phyloP scores from a whole-genome alignment of 2,113 vertebrate species.

The Anoura caudifer region DNA sequence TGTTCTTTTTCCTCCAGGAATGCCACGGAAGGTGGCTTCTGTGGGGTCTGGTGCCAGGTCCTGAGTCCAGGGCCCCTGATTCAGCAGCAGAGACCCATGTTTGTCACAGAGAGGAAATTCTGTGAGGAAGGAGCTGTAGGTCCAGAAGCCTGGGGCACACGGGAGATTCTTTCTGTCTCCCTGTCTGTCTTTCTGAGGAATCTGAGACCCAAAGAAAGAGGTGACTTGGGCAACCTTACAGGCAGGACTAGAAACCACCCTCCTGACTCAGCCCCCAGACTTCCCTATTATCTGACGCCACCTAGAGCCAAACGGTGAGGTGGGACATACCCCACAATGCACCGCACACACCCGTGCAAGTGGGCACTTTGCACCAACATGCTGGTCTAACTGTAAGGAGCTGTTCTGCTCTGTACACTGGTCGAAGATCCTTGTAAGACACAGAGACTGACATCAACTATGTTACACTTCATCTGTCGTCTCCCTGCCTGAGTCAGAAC shows the following conservation, averaged over 20 bases:
- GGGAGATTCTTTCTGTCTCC: not conserved
- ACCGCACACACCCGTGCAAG: rapidly evolving
- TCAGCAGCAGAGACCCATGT: not conserved
- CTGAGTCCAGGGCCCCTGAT: not conserved
- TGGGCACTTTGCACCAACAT: too few species aligned
- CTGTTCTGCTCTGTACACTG: not conserved
- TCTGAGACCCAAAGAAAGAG: not conserved
- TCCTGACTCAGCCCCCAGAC: not conserved
- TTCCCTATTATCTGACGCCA: not conserved
- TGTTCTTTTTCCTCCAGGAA: not conserved
- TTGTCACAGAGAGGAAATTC: too few species aligned
- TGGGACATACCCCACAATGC: too few species aligned
- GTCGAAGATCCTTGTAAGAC: not conserved
- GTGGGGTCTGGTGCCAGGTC: not conserved
- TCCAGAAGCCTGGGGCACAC: not conserved
- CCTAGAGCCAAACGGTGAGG: not conserved
- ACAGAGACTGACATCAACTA: rapidly evolving
- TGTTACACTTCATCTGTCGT: too few species aligned
- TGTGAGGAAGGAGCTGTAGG: not conserved
- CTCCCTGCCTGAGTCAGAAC: not conserved
- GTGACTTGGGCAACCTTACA: not conserved
- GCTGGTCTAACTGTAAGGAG: too few species aligned
- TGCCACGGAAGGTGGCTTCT: not conserved
- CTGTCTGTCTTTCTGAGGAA: not conserved
- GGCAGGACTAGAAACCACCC: not conserved